Evolutionary conservation across 2,888 invertebrate species (phyloP), one percentile per base, ranked within the genome.

Genomic region (Drosophila neotestacea): DNA sequence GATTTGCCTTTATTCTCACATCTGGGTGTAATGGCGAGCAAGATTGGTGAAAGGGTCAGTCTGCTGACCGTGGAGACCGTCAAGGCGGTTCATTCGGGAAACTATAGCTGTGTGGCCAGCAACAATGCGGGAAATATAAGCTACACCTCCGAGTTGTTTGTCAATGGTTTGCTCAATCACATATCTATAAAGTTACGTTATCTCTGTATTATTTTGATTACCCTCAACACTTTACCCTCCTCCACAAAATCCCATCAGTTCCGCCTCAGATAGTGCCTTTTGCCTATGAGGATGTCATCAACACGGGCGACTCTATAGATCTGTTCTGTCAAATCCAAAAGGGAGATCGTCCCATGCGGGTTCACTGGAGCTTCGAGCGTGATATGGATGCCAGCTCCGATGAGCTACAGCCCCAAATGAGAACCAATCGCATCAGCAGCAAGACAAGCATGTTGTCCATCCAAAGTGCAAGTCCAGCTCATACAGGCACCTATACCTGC

Each of bases 191-290:
- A 91, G 90, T 76, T 30, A n/a, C 13, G 13, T 13, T 27, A 42
- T 52, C 13, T 2, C 13, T 44, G 34, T 60, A 36, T 61, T 54
- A 54, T 54, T 54, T 61, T 36, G 55, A 61, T 11, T 6, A 9
- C 34, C 11, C 10, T 11, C 28, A 4, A 32, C 7, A 2, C 32
- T 2, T 32, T 7, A 7, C 32, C 32, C 6, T 32, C 39, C 13
- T 13, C 6, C 16, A 10, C 30, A 16, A n/a, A 16, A 39, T 39
- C 30, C 16, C 42, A 54, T 42, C 36, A 96, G 96, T 96, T 93
- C 94, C 94, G 91, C 96, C 96, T 77, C 95, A 95, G 93, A 96
- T 96, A 91, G 94, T 95, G 92, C 95, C 96, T 75, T 96, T 97
- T 93, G 93, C 94, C 77, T 96, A 95, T 89, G 95, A 96, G 85